Evolutionary conservation across 2,797 vertebrate genomes (phyloP).

Genomic region (Sebastes cheni): DNA sequence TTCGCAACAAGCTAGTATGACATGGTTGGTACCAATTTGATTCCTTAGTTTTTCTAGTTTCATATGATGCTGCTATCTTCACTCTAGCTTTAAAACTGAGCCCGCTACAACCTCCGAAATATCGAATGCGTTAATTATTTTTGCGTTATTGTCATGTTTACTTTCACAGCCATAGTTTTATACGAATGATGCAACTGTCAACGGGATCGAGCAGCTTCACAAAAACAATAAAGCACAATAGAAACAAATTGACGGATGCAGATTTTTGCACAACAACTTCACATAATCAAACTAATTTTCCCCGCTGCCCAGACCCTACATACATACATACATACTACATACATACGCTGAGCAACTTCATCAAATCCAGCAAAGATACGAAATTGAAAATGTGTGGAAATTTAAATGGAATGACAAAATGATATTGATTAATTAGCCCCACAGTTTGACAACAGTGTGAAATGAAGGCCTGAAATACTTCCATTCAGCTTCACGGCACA

Average conservation of each 20-base stretch:
- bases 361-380: slow-evolving; percentile 12
- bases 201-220: not conserved
- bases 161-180: too few species aligned
- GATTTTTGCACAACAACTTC: not conserved
- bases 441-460: slow-evolving; percentile 39
- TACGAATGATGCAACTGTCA: too few species aligned
- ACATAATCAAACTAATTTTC: slow-evolving; percentile 6
- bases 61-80: too few species aligned
- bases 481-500: slow-evolving; percentile 25
- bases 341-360: not conserved
- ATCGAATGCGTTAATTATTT: too few species aligned
- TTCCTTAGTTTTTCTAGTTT: too few species aligned
- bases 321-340: not conserved
- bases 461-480: slow-evolving; percentile 37
- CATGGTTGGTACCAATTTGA: too few species aligned
- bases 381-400: slow-evolving; percentile 16
- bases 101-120: too few species aligned
- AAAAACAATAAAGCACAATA: not conserved
- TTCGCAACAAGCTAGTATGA: too few species aligned
- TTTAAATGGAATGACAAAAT: slow-evolving; percentile 37
- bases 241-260: not conserved
- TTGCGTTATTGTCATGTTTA: too few species aligned
- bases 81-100: too few species aligned
- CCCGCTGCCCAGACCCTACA: not conserved
- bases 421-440: slow-evolving; percentile 44